phyloP scores from a whole-genome alignment of 2,888 invertebrate genomes.

The Lasioglossum malachurum region DNA sequence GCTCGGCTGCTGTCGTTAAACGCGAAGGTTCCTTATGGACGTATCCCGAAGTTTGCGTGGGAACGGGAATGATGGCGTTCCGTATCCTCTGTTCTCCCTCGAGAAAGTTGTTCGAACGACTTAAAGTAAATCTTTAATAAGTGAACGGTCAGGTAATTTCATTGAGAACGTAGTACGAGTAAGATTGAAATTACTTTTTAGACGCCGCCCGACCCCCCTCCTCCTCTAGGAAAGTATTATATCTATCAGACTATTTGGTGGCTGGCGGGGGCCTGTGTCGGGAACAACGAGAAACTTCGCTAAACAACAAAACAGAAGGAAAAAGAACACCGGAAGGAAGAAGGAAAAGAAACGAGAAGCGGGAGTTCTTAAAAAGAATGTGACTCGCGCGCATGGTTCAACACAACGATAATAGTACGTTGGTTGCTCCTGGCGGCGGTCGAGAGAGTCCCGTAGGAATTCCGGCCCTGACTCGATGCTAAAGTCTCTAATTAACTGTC shows the following conservation, averaged over 20 bases:
- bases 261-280: conserved; percentile 4
- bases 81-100: neutral
- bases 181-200: conserved; percentile 11
- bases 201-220: neutral
- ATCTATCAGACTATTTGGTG: neutral
- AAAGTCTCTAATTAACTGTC: conserved; percentile 77
- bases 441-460: conserved; percentile 53
- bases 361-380: conserved; percentile 36
- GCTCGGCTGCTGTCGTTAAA: neutral
- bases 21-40: neutral
- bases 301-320: neutral
- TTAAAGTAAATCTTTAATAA: neutral
- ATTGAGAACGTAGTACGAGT: neutral
- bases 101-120: neutral
- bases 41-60: neutral
- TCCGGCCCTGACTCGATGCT: conserved; percentile 58
- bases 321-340: neutral
- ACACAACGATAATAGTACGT: conserved; percentile 52
- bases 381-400: conserved; percentile 54
- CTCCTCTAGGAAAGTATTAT: neutral
- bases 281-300: conserved; percentile 8
- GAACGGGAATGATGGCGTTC: neutral
- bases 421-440: conserved; percentile 52
- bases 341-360: neutral
- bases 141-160: neutral